A percentile compares a stretch with the other conserved stretches of the same genome.
Conservation (phyloP, 2,113 vertebrate species). For the Istiophorus platypterus region DNA sequence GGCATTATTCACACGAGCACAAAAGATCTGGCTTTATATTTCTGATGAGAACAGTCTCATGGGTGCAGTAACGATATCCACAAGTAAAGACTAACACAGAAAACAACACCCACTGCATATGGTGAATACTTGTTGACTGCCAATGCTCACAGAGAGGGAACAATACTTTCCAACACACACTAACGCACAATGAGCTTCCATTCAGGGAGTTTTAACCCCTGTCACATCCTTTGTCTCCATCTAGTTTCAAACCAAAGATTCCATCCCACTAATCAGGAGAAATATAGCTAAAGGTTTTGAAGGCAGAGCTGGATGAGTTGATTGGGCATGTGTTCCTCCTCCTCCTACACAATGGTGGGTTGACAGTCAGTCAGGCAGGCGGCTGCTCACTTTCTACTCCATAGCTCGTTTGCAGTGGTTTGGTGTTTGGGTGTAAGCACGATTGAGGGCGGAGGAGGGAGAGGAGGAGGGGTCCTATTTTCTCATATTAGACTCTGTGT, state of each 20-base stretch:
- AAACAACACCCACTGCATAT: conserved; percentile 16
- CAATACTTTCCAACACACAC: conserved; percentile 16
- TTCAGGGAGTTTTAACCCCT: conserved; percentile 29
- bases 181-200: conserved; percentile 8
- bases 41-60: background rate
- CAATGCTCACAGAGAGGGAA: conserved; percentile 19
- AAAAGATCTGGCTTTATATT: conserved; percentile 25
- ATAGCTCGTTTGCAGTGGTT: conserved; percentile 39
- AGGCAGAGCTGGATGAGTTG: conserved; percentile 41
- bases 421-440: conserved; percentile 24
- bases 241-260: conserved; percentile 10
- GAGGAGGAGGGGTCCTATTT: conserved; percentile 23
- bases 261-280: conserved; percentile 35
- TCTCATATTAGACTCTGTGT: conserved; percentile 25
- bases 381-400: conserved; percentile 34
- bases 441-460: conserved; percentile 12
- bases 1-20: conserved; percentile 21
- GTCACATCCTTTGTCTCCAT: conserved; percentile 2
- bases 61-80: background rate
- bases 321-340: conserved; percentile 49
- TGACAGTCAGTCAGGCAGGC: conserved; percentile 17
- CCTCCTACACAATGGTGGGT: conserved; percentile 55
- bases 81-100: conserved; percentile 14
- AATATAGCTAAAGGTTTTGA: conserved; percentile 34
- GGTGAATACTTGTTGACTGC: conserved; percentile 22